Evolutionary conservation across 2,797 vertebrate species (phyloP).

Genomic region (Podarcis lilfordi): DNA sequence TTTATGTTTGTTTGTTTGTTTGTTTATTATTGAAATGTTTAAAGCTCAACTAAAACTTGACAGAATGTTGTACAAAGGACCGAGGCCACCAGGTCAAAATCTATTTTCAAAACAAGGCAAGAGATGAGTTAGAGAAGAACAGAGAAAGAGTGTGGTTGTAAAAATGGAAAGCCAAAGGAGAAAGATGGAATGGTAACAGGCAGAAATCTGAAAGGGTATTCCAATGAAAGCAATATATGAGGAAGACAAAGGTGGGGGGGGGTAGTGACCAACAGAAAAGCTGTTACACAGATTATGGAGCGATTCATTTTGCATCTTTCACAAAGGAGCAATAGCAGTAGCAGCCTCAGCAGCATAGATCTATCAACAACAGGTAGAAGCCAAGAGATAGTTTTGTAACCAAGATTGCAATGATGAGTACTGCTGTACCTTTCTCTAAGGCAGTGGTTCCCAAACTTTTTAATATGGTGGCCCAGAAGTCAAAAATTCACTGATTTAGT

Average conservation of each 20-base stretch:
- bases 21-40: not conserved
- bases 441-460: no score
- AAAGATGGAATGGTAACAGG: not conserved
- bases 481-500: no score
- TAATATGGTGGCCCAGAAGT: no score
- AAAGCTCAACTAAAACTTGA: not conserved
- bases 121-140: not conserved
- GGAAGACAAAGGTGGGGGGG: not conserved
- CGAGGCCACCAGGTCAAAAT: not conserved
- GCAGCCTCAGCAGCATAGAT: slow-evolving; percentile 58
- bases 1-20: not conserved
- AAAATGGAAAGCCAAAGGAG: not conserved
- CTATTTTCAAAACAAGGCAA: not conserved
- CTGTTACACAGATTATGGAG: slow-evolving; percentile 72
- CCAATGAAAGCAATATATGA: not conserved
- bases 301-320: slow-evolving; percentile 77
- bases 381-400: slow-evolving; percentile 20
- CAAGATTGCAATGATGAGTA: not conserved
- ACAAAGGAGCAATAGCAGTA: slow-evolving; percentile 55
- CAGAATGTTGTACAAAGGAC: not conserved
- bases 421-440: slow-evolving; percentile 35
- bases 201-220: not conserved
- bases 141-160: not conserved
- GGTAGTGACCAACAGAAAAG: slow-evolving; percentile 72
- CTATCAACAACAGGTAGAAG: slow-evolving; percentile 56